A percentile compares a stretch with the other conserved stretches of the same genome.
Evolutionary conservation across 2,888 invertebrate species (phyloP).

Genomic region (Xiphydria camelus): DNA sequence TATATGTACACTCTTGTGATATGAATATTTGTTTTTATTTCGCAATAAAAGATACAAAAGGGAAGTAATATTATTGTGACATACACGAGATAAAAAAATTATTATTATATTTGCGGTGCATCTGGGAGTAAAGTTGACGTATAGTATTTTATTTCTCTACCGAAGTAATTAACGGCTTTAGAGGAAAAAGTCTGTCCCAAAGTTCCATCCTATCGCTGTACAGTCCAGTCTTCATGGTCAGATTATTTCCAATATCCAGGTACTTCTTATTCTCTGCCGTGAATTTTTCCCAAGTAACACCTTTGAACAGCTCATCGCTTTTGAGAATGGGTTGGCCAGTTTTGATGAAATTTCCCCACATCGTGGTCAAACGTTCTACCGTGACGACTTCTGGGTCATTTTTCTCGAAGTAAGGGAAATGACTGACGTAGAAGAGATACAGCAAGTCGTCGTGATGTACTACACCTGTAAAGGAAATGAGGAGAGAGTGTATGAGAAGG

Average conservation of each 20-base stretch:
- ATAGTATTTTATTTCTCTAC: too few relatives aligned
- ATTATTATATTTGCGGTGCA: too few relatives aligned
- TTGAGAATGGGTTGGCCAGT: slow-evolving; percentile 60
- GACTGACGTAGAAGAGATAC: slow-evolving; percentile 58
- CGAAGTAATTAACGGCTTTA: slow-evolving; percentile 21
- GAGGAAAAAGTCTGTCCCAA: slow-evolving; percentile 56
- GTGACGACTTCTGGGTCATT: slow-evolving; percentile 57
- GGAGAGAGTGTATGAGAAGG: slow-evolving; percentile 9
- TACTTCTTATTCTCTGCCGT: slow-evolving; percentile 50
- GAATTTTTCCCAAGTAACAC: slow-evolving; percentile 56
- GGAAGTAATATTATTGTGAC: too few relatives aligned
- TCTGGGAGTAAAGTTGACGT: too few relatives aligned
- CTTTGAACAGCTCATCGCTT: slow-evolving; percentile 41
- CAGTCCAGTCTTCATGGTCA: slow-evolving; percentile 52
- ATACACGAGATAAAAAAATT: too few relatives aligned
- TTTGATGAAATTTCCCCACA: slow-evolving; percentile 57
- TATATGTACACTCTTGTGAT: too few relatives aligned
- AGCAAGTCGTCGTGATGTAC: slow-evolving; percentile 62
- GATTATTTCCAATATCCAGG: slow-evolving; percentile 53
- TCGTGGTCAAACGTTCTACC: slow-evolving; percentile 54
- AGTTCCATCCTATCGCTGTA: slow-evolving; percentile 52
- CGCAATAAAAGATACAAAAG: too few relatives aligned
- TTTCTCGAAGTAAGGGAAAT: slow-evolving; percentile 50
- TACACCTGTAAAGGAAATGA: slow-evolving; percentile 55
- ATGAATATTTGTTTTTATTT: too few relatives aligned